phyloP scores from a whole-genome alignment of 2,797 vertebrate species.

The Clarias platycephalus region DNA sequence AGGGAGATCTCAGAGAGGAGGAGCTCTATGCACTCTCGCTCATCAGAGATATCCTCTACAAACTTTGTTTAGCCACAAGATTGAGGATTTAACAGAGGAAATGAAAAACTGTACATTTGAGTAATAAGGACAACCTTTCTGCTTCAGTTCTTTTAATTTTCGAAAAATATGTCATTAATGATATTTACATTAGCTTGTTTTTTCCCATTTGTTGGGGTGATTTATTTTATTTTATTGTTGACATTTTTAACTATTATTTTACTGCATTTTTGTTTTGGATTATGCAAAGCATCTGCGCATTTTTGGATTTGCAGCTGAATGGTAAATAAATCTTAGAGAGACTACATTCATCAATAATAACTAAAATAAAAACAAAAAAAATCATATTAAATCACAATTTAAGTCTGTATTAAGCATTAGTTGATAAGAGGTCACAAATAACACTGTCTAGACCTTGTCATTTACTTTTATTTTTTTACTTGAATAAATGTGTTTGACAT shows the following conservation, averaged over 20 bases:
- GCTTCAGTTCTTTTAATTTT: not conserved
- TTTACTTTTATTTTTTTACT: not conserved
- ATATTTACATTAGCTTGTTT: too few relatives aligned
- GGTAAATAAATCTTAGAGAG: too few relatives aligned
- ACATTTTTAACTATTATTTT: too few relatives aligned
- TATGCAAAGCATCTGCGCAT: too few relatives aligned
- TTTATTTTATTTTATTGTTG: too few relatives aligned
- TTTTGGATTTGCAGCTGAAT: too few relatives aligned
- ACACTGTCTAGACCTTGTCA: not conserved
- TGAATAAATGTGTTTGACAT: not conserved
- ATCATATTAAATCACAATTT: too few relatives aligned
- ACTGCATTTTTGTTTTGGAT: too few relatives aligned
- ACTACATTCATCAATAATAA: too few relatives aligned
- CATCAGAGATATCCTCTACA: constrained; percentile 53
- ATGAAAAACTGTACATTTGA: not conserved
- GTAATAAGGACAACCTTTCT: not conserved
- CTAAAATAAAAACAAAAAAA: too few relatives aligned
- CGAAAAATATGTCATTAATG: not conserved
- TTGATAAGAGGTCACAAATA: not conserved
- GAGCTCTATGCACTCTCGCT: constrained; percentile 58
- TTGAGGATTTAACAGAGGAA: not conserved
- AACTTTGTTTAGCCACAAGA: constrained; percentile 53
- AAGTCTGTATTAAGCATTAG: too few relatives aligned
- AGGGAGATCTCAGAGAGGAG: constrained; percentile 36
- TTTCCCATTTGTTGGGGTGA: too few relatives aligned